Base-by-base conservation (phyloP, 1,140 invertebrate species). In the Tetramorium parvispinum region DNA sequence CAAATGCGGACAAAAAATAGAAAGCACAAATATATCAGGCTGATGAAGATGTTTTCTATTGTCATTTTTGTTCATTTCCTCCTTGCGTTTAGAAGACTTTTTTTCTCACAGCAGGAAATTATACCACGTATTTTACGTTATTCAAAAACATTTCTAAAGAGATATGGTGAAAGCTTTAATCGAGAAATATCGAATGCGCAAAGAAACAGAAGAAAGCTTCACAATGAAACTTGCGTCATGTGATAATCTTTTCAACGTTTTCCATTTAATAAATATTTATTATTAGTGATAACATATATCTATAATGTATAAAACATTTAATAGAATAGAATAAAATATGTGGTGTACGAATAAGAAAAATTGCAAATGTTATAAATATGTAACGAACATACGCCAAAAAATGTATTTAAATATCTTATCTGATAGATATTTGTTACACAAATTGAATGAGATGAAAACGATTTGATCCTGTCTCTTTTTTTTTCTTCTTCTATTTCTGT, bases 41-140 rank as follows among this genome's bases (percentile, higher is more conserved):
- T 21, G n/a, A 13, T n/a, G 37, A 66, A 66, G n/a, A 5, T 43
- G 8, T 43, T 66, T 40, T 21, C 18, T 40, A 11, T 11, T 65
- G 8, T 37, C 63, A 65, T 65, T 46, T 79, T 68, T 40, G 77
- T 53, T 66, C 46, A 5, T 53, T 68, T 79, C n/a, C 59, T 51
- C 13, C 27, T 46, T 13, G 13, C 43, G n/a, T 43, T 79, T 27
- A 3, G 7, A 13, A 32, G 76, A 32, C 46, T 37, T 55, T n/a
- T 27, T 68, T 68, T 32, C 16, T 70, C 46, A 10, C 32, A 32
- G n/a, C 46, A 40, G 40, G 27, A 68, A 79, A 63, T 65, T 53
- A 66, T 81, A 70, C 21, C 32, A 18, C 6, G 32, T 55, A 37
- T 16, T 81, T 53, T 68, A 53, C 16, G 59, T 81, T 53, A n/a